Evolutionary conservation across 2,113 vertebrate species (phyloP), one percentile per base, ranked within the genome.

Genomic region (Spea bombifrons): DNA sequence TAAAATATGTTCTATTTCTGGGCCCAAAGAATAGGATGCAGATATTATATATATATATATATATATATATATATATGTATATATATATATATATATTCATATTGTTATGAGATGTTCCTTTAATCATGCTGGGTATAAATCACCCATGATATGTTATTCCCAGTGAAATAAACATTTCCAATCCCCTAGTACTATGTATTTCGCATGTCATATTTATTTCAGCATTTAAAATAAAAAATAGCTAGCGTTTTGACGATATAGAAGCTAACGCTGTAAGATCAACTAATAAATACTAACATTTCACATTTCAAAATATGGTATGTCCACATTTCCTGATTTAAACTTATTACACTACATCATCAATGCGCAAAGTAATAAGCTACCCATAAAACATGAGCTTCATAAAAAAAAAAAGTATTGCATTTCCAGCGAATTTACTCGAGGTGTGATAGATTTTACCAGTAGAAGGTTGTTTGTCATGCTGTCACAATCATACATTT

Each of bases 141-240:
- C 45, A 61, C 66, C n/a, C 17, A 69, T 76, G 46, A 76, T 61
- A 69, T 66, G 66, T 69, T 44, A 48, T 76, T 69, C 47, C 13
- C 7, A 45, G 3, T 46, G 57, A 76, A 48, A 48, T 45, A 48
- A 69, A 69, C 66, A 69, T 76, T 49, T 47, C 52, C 8, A 45
- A 45, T 67, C 17, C 65, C 30, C 43, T 12, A 13, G 65, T 67
- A 30, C 17, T 30, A 67, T 67, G 65, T 43, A 55, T 71, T 3
- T n/a, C 4, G 17, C 9, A 55, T 71, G 17, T 43, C 16, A 71
- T 16, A 17, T 71, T 71, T 71, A 53, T 53, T 71, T 52, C n/a
- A 16, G 49, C 49, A 12, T 52, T 53, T 71, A 53, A 71, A 52
- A 52, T 73, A 61, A 73, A 61, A 61, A 63, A 73, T 61, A 63